Evolutionary conservation across 1,140 invertebrate genomes (phyloP), one percentile per base, ranked within the genome.

Genomic region (Caenorhabditis tropicalis): DNA sequence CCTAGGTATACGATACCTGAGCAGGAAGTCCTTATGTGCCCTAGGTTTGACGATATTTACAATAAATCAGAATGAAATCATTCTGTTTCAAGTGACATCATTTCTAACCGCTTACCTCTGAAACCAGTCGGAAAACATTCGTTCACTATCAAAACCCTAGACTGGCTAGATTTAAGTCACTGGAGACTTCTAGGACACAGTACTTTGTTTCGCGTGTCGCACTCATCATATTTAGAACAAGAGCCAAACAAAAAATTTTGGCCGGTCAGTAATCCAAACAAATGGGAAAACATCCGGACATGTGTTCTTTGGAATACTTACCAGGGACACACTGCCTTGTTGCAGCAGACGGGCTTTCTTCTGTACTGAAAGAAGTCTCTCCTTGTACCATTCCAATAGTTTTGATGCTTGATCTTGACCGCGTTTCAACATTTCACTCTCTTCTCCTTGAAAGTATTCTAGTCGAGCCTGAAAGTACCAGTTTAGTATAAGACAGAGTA

Each of bases 241-340:
- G 21, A 56, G n/a, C 15, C 19, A 56, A 56, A 56, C 53, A 56
- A 56, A 27, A 56, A 27, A 7, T 56, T 56, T n/a, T n/a, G n/a
- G 53, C 29, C 15, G 21, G 21, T 27, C 29, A n/a, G 21, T 56
- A 56, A 56, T 56, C 53, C 53, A 27, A 24, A 24, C 24, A 21
- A 33, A 24, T 36, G 19, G 33, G 33, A 74, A 12, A 1, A 10
- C n/a, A n/a, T n/a, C n/a, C n/a, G n/a, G n/a, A n/a, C n/a, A n/a
- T n/a, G n/a, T 24, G 19, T 39, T 19, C 31, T 65, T 65, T 65
- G 21, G 6, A 36, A 19, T n/a, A 86, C 86, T 84, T 39, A 89
- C 89, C 87, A 90, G 70, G 19, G 89, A 87, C 19, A 90, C 89
- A 88, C 90, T 89, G 39, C 89, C 89, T 74, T 88, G 86, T 33